Percentiles rank a stretch among this genome's conserved stretches.
These are phyloP conservation scores for Spinus olivaceus DNA, from an alignment of 2,797 vertebrate genomes.

Conservation along the genomic window DNA sequence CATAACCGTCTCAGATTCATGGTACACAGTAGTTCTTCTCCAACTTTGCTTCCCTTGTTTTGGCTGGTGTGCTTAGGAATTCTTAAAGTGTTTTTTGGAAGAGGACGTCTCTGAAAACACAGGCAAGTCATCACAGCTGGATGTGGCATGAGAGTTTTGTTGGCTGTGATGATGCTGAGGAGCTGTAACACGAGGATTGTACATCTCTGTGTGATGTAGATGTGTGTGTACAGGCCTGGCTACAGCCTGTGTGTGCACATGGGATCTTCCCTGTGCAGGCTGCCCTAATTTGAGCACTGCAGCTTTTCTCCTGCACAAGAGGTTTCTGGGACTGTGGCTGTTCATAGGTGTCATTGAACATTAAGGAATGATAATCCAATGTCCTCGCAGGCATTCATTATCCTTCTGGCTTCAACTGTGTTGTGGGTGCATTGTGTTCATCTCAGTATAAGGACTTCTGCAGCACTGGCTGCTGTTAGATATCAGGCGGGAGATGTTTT, in stretches of 20 bases:
- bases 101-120: neutral
- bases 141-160: neutral
- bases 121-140: neutral
- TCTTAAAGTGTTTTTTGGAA: neutral
- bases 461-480: neutral
- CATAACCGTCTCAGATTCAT: neutral
- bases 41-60: neutral
- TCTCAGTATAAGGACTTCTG: neutral
- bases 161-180: neutral
- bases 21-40: neutral
- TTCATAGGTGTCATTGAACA: neutral
- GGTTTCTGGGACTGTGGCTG: neutral
- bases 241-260: rapidly evolving
- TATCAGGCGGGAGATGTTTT: neutral
- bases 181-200: neutral
- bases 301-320: neutral
- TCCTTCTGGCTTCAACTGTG: neutral
- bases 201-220: neutral
- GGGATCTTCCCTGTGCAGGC: neutral
- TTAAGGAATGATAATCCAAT: neutral
- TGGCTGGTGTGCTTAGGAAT: neutral
- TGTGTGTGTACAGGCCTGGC: neutral
- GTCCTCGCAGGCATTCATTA: neutral
- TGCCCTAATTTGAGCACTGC: neutral
- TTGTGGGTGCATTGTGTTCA: neutral